phyloP scores from a whole-genome alignment of 2,113 vertebrate genomes.

The Psammodynastes pulverulentus region DNA sequence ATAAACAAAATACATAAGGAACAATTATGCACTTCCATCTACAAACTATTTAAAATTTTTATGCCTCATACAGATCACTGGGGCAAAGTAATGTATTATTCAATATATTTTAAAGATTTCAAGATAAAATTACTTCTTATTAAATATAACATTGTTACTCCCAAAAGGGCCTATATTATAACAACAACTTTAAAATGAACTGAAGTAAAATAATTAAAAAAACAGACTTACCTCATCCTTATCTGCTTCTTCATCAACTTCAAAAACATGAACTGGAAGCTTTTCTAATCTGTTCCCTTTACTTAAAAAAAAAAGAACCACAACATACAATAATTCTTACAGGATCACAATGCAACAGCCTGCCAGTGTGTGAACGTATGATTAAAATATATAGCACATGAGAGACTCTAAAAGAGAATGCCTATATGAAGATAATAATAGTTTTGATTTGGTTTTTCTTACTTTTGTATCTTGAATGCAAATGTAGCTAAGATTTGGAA shows the following conservation, averaged over 20 bases:
- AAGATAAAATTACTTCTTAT: background rate
- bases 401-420: background rate
- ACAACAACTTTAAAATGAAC: background rate
- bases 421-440: background rate
- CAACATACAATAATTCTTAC: conserved; percentile 11
- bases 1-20: background rate
- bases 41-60: background rate
- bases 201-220: conserved; percentile 14
- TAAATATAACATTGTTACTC: background rate
- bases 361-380: background rate
- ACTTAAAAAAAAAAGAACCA: conserved; percentile 67
- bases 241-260: conserved; percentile 97
- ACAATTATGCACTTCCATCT: background rate
- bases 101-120: background rate
- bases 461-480: background rate
- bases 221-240: conserved; percentile 91
- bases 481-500: background rate
- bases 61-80: background rate
- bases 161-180: background rate
- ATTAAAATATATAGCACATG: background rate
- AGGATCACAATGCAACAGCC: background rate
- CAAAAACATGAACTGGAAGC: conserved; percentile 92
- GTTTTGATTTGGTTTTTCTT: background rate
- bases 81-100: background rate
- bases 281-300: conserved; percentile 89